Percentiles rank a stretch among this genome's conserved stretches.
These are phyloP conservation scores for Silvanus unidentatus DNA, from an alignment of 2,888 invertebrate species.

Conservation along the genomic window DNA sequence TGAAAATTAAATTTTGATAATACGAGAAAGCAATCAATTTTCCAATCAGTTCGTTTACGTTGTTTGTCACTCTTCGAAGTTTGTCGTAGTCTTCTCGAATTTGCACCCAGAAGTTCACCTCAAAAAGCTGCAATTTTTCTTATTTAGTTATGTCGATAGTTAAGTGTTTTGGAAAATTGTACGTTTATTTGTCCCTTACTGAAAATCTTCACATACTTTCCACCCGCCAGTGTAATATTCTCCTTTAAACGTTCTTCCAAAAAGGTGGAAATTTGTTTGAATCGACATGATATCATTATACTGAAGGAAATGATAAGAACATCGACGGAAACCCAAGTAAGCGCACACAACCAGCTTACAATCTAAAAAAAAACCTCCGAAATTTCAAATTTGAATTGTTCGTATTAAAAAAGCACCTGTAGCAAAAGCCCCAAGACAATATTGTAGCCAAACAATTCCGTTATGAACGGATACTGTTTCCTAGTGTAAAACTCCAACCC, in stretches of 20 bases:
- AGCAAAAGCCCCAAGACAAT: conserved; percentile 4
- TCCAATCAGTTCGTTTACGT: conserved; percentile 22
- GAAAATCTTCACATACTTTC: background rate
- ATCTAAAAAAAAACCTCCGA: conserved; percentile 20
- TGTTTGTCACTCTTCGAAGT: conserved; percentile 15
- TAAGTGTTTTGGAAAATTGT: too few species aligned
- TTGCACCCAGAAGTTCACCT: conserved; percentile 30
- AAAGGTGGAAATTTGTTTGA: conserved; percentile 43
- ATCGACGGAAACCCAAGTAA: conserved; percentile 67
- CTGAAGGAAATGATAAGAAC: conserved; percentile 64
- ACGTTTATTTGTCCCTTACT: too few species aligned
- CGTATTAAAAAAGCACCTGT: background rate
- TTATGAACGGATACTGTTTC: conserved; percentile 16
- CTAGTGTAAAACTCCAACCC: conserved; percentile 18
- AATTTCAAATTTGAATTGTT: background rate
- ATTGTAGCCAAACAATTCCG: too few species aligned
- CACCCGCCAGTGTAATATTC: background rate
- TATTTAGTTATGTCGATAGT: background rate
- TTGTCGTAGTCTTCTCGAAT: conserved; percentile 27
- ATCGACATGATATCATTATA: conserved; percentile 58
- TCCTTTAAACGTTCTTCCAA: too few species aligned
- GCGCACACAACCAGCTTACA: conserved; percentile 26
- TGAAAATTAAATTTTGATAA: conserved; percentile 25
- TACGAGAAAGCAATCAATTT: conserved; percentile 26
- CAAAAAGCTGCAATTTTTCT: conserved; percentile 42